Base-by-base conservation (phyloP, 1,140 invertebrate species). In the Lanistes nyassanus region DNA sequence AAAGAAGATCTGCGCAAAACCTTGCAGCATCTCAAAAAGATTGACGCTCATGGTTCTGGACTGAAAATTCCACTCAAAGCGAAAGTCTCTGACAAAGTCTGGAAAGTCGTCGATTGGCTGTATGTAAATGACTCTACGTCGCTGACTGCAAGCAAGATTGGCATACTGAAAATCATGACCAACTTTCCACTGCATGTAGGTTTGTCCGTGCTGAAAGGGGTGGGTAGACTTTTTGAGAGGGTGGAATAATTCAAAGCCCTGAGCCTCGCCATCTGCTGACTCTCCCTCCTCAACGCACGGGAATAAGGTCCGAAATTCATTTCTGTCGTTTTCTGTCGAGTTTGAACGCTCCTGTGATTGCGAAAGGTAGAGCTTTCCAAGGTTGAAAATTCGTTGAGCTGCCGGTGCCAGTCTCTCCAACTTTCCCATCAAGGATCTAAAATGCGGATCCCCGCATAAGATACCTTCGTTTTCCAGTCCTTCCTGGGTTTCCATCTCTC, bases 71-170 rank as follows among this genome's bases (percentile, higher is more conserved):
- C 42, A 47, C 42, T 47, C 42, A 47, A 47, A 47, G 21, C 55
- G 69, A 36, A 82, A 86, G 34, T 77, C 42, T 26, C 21, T 72
- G 1, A 86, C 66, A 76, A 85, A 85, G n/a, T 80, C 75, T 51
- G 85, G 85, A 58, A 85, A 83, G 19, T 79, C 74, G 67, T 82
- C 81, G 16, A 86, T 76, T 53, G 80, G 82, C 37, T 84, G 77
- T 0, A 86, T 75, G 75, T 85, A 86, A 23, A 86, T 84, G 36
- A 64, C 75, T 72, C 69, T 79, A 64, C 79, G 77, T 64, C 70
- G 79, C 19, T 69, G 77, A 29, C 69, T 37, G 42, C 82, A 80
- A n/a, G 76, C 26, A 23, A 74, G 29, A 31, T 79, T 74, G 3
- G 84, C 19, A 34, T 79, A 75, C 31, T 78, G 72, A 16, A 83